Percentiles rank a stretch among this genome's conserved stretches.
These are phyloP conservation scores for Myzus persicae DNA, from an alignment of 1,140 invertebrate species.

Conservation along the genomic window DNA sequence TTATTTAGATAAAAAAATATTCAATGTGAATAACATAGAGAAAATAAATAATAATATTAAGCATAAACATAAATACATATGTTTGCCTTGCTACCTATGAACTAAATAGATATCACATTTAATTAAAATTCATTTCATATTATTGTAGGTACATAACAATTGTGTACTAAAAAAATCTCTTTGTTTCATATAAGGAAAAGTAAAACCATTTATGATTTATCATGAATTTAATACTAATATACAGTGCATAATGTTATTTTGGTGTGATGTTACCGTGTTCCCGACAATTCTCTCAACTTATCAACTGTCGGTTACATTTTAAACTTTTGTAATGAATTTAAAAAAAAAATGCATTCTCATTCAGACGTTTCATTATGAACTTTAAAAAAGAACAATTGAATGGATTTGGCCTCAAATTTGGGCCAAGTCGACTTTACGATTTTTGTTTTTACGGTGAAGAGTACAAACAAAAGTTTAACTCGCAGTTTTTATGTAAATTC, in stretches of 20 bases:
- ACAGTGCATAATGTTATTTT: not conserved
- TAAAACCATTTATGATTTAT: not conserved
- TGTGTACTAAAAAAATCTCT: not conserved
- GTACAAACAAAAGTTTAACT: not conserved
- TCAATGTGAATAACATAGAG: too few species aligned
- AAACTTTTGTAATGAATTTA: not conserved
- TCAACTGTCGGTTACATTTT: not conserved
- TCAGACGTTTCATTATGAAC: not conserved
- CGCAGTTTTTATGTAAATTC: not conserved
- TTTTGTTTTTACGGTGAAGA: not conserved
- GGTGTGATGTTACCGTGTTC: not conserved
- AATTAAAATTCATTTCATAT: too few species aligned
- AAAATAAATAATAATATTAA: not conserved
- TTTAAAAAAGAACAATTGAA: not conserved
- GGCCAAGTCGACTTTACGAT: not conserved
- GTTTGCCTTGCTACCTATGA: not conserved
- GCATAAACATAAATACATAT: not conserved
- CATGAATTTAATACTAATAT: not conserved
- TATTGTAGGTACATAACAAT: not conserved
- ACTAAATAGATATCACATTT: not conserved
- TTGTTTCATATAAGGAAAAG: not conserved
- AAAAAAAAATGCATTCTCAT: not conserved
- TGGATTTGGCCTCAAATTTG: not conserved
- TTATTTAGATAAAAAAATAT: too few species aligned
- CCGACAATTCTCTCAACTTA: not conserved